These are phyloP conservation scores for Hipparchia sbordonii DNA, from an alignment of 2,888 invertebrate species.

Conservation along the genomic window DNA sequence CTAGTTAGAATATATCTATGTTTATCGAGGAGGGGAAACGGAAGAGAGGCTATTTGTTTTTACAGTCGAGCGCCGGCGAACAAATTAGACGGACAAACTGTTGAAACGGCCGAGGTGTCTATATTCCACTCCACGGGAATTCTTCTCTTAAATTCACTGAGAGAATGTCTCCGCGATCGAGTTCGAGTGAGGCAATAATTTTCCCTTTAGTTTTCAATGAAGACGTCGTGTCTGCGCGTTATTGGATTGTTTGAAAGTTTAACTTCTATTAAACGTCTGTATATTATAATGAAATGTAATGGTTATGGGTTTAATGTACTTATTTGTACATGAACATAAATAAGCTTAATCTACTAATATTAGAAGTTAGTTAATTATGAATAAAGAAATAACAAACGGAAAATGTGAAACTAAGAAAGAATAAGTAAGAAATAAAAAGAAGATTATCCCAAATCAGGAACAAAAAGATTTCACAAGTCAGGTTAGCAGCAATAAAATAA, in stretches of 20 bases:
- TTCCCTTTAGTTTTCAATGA: conserved; percentile 62
- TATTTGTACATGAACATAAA: neutral
- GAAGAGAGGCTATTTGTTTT: conserved; percentile 79
- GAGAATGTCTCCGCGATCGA: conserved; percentile 67
- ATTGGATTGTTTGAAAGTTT: conserved; percentile 35
- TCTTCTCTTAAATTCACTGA: conserved; percentile 71
- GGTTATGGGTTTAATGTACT: neutral
- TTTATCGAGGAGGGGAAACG: conserved; percentile 68
- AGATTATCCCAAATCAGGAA: neutral
- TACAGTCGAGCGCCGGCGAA: conserved; percentile 79
- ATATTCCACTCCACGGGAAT: conserved; percentile 74
- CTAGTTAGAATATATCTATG: conserved; percentile 61
- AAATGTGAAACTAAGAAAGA: neutral
- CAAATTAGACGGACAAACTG: conserved; percentile 83
- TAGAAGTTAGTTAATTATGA: neutral
- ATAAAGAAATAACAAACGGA: neutral
- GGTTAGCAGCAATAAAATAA: conserved; percentile 12
- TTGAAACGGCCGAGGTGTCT: conserved; percentile 79
- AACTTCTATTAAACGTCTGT: neutral
- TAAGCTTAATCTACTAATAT: neutral
- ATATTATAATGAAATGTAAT: neutral
- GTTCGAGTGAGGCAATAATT: conserved; percentile 72
- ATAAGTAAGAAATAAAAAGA: conserved; percentile 4
- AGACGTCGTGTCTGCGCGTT: conserved; percentile 53
- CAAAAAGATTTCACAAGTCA: conserved; percentile 9